These are phyloP conservation scores for Trimorus sp. DNA, from an alignment of 2,888 invertebrate species.

Conservation along the genomic window DNA sequence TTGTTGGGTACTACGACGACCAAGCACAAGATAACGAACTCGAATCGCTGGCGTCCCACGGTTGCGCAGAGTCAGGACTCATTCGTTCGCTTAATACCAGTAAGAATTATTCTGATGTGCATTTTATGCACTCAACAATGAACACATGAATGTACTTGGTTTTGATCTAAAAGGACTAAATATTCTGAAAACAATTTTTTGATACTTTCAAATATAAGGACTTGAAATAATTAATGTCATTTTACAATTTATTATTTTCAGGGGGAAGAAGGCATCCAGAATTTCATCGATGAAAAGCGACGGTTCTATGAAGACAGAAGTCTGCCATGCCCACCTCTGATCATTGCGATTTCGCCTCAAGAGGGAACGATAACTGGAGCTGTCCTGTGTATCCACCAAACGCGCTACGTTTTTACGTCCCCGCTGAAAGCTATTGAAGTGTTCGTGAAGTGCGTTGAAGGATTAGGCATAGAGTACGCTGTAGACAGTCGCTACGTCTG, in stretches of 20 bases:
- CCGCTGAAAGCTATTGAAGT: background rate
- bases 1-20: slow-evolving; percentile 1
- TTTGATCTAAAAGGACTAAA: no score
- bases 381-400: background rate
- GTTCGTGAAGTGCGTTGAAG: background rate
- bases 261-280: background rate
- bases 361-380: background rate
- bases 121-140: no score
- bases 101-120: no score
- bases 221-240: no score
- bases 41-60: slow-evolving; percentile 3
- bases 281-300: background rate
- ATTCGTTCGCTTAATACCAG: no score
- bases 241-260: background rate
- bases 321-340: background rate
- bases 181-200: no score
- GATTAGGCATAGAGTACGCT: background rate
- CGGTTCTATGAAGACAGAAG: background rate
- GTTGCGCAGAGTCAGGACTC: no score
- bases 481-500: no score
- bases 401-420: background rate
- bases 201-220: no score
- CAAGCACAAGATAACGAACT: background rate
- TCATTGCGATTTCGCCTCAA: background rate
- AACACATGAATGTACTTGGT: no score